phyloP scores from a whole-genome alignment of 2,113 vertebrate genomes.

The Corythornis madagascariensis region DNA sequence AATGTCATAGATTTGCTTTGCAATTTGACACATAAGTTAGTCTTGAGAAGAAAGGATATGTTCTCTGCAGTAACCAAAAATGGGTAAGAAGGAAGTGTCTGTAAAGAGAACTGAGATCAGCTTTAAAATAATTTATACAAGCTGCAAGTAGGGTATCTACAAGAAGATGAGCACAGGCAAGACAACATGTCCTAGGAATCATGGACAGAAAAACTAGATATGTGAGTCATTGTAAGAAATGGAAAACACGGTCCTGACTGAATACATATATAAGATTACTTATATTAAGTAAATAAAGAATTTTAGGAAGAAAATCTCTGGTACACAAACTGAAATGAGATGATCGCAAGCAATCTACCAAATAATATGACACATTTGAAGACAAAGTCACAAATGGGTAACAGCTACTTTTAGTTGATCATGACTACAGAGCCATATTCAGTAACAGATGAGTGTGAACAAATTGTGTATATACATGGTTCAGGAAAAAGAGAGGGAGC shows the following conservation, averaged over 20 bases:
- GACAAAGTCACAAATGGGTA: conserved; percentile 20
- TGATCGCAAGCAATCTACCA: conserved; percentile 18
- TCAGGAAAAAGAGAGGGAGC: background rate
- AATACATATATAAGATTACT: background rate
- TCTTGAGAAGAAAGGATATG: background rate
- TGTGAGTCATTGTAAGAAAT: background rate
- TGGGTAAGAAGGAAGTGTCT: background rate
- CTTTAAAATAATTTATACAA: background rate
- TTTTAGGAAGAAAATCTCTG: conserved; percentile 7
- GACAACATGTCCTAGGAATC: conserved; percentile 21
- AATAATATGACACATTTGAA: background rate
- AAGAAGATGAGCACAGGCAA: conserved; percentile 7
- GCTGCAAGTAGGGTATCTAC: background rate
- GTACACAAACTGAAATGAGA: conserved; percentile 36
- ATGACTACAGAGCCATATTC: background rate
- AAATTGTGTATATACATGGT: background rate
- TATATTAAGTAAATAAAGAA: background rate
- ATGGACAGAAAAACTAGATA: background rate
- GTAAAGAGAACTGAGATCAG: background rate
- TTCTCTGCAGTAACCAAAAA: background rate
- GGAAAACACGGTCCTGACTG: background rate
- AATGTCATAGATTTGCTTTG: background rate
- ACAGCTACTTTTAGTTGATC: background rate
- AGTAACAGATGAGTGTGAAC: background rate
- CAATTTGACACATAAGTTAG: background rate